These are phyloP conservation scores for Neolamprologus sp. DNA, from an alignment of 2,113 vertebrate species.

Conservation along the genomic window DNA sequence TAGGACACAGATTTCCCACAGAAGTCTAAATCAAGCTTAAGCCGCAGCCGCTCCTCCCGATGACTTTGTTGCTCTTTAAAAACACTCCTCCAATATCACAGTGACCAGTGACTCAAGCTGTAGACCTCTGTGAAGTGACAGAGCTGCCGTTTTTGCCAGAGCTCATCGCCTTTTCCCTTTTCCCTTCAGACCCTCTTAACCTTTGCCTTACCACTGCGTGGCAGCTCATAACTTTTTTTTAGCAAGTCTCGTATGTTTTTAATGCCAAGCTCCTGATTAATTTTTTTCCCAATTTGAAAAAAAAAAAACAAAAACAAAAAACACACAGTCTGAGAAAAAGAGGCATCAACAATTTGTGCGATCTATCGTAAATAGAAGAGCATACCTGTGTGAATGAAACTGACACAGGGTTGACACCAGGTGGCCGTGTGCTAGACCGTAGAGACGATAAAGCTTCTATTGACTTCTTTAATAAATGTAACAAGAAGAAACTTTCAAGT, in stretches of 20 bases:
- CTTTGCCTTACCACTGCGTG: not conserved
- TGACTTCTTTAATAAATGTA: not conserved
- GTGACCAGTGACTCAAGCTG: not conserved
- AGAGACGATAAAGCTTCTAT: not conserved
- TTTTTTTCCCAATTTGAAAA: not conserved
- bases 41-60: not conserved
- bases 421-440: not conserved
- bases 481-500: not conserved
- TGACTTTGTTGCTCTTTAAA: not conserved
- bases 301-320: fast-evolving
- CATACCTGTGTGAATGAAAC: not conserved
- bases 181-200: not conserved
- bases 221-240: not conserved
- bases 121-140: not conserved
- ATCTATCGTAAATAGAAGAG: not conserved
- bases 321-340: not conserved
- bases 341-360: not conserved
- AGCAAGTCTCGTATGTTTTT: not conserved
- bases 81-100: not conserved
- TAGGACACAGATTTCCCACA: not conserved
- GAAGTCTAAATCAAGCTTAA: not conserved
- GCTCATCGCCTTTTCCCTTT: not conserved
- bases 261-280: not conserved
- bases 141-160: not conserved
- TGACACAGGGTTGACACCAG: not conserved